These are phyloP conservation scores for Alexandromys fortis DNA, from an alignment of 2,113 vertebrate genomes.

Conservation along the genomic window DNA sequence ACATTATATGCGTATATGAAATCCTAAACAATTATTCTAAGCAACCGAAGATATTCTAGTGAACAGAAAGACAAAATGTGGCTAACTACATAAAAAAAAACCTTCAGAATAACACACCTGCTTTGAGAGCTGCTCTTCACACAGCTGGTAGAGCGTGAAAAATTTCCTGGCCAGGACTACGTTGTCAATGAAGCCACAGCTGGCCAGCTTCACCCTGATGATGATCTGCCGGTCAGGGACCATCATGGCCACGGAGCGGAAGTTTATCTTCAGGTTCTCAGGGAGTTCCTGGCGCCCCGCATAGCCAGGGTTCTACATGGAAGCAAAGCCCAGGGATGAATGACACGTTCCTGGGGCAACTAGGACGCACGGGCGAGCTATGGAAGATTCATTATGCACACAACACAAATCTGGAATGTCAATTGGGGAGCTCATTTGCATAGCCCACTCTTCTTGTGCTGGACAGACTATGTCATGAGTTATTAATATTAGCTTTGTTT, in stretches of 20 bases:
- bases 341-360: rapidly evolving
- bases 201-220: conserved; percentile 97
- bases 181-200: conserved; percentile 96
- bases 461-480: background rate
- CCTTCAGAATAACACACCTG: conserved; percentile 88
- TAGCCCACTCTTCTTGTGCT: background rate
- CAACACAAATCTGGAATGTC: background rate
- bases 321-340: conserved; percentile 5
- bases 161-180: conserved; percentile 95
- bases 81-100: background rate
- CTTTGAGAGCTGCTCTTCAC: conserved; percentile 97
- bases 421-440: background rate
- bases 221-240: conserved; percentile 98
- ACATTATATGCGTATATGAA: no score
- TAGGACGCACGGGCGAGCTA: background rate
- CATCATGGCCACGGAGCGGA: conserved; percentile 99
- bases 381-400: background rate
- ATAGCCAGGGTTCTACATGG: conserved; percentile 95
- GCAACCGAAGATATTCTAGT: background rate
- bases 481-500: background rate
- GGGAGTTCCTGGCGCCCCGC: conserved; percentile 97
- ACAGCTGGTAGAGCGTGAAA: conserved; percentile 96
- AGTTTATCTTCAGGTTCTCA: conserved; percentile 98
- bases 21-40: background rate
- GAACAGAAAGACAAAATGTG: background rate